These are phyloP conservation scores for Phylloscopus collybita DNA, from an alignment of 2,797 vertebrate genomes.

Conservation along the genomic window DNA sequence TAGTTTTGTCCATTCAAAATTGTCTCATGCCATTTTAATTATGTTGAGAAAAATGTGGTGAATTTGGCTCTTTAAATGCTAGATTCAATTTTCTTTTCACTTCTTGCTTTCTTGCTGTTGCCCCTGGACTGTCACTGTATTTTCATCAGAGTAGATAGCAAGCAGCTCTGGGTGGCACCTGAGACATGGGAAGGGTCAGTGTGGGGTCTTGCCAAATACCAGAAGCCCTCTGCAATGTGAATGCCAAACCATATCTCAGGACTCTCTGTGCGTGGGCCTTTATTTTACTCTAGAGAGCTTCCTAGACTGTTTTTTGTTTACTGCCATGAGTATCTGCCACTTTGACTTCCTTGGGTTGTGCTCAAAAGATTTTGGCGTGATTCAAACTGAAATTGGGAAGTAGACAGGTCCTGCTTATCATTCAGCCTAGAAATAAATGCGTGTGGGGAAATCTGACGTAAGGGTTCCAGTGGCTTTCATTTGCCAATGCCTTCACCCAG, in stretches of 20 bases:
- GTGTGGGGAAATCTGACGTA: accelerated
- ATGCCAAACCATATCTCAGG: not conserved
- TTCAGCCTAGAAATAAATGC: constrained; percentile 17
- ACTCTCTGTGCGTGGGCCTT: accelerated
- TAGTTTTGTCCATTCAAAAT: not conserved
- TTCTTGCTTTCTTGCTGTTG: not conserved
- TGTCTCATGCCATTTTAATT: not conserved
- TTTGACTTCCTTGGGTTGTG: not conserved
- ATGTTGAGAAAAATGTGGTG: not conserved
- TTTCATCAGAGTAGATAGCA: not conserved
- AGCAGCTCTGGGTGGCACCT: not conserved
- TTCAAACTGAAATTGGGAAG: not conserved
- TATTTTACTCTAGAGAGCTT: not conserved
- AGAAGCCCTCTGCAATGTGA: not conserved
- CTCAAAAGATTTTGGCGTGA: constrained; percentile 3
- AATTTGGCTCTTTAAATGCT: not conserved
- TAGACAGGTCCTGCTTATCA: not conserved
- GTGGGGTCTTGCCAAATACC: not conserved
- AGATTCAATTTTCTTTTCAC: not conserved
- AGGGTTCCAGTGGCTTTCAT: not conserved
- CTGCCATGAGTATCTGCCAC: not conserved
- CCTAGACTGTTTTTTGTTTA: not conserved
- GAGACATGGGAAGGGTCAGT: not conserved
- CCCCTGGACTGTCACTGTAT: not conserved
- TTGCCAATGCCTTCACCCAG: not conserved